phyloP scores from a whole-genome alignment of 1,140 invertebrate genomes.

The Plectus sambesii region DNA sequence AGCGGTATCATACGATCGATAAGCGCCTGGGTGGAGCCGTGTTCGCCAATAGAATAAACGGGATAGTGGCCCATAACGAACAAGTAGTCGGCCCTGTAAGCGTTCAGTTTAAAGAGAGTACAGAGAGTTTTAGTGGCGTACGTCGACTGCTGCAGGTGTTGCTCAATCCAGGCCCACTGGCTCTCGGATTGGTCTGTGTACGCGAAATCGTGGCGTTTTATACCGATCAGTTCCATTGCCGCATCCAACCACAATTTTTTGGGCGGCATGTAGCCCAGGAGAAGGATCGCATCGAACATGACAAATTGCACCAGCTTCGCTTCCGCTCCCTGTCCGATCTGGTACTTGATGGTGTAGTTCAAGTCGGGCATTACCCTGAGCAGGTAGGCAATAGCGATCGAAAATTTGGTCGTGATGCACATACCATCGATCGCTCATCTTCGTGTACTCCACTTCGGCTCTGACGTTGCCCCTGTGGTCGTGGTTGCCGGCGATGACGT shows the following conservation, averaged over 20 bases:
- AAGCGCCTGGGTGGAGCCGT: conserved; percentile 47
- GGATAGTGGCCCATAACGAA: conserved; percentile 49
- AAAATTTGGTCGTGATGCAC: background rate
- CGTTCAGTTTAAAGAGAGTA: background rate
- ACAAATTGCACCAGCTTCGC: background rate
- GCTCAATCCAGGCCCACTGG: too few relatives aligned
- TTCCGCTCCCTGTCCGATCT: background rate
- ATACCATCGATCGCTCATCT: conserved; percentile 45
- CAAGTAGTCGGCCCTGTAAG: conserved; percentile 46
- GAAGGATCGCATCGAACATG: too few relatives aligned
- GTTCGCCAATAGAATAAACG: conserved; percentile 46
- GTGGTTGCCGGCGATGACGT: conserved; percentile 48
- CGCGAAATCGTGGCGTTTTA: background rate
- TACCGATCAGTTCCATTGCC: too few relatives aligned
- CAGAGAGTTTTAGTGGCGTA: too few relatives aligned
- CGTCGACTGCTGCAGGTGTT: too few relatives aligned
- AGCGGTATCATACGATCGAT: conserved; percentile 43
- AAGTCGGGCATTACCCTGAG: conserved; percentile 2
- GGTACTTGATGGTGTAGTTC: background rate
- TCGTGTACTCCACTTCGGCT: conserved; percentile 37
- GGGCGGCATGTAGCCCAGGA: too few relatives aligned
- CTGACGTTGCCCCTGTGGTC: conserved; percentile 44
- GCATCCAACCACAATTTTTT: too few relatives aligned
- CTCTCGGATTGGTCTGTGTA: background rate
- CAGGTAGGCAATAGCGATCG: too few relatives aligned